A percentile compares a stretch with the other conserved stretches of the same genome.
phyloP scores from a whole-genome alignment of 1,140 invertebrate genomes.

The Magallana ariakensis region DNA sequence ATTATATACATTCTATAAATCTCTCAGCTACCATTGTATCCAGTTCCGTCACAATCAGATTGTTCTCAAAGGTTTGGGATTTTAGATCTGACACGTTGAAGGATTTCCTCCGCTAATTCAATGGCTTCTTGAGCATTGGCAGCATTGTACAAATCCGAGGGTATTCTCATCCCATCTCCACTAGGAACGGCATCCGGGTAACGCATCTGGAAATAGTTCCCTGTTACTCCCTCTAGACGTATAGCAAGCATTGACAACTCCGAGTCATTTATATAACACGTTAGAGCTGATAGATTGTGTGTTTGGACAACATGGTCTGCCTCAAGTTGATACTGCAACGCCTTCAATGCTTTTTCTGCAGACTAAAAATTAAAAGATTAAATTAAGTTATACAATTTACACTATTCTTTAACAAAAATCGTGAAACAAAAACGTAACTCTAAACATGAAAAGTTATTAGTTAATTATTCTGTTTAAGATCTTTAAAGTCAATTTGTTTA shows the following conservation, averaged over 20 bases:
- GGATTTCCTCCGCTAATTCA: constrained; percentile 34
- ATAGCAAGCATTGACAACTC: constrained; percentile 5
- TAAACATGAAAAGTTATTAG: too few species aligned
- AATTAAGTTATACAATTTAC: too few species aligned
- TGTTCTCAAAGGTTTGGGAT: not conserved
- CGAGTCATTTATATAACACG: not conserved
- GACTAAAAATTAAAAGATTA: constrained; percentile 25
- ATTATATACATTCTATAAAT: too few species aligned
- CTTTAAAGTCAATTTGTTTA: too few species aligned
- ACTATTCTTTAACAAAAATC: too few species aligned
- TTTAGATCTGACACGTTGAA: constrained; percentile 23
- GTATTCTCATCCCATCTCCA: constrained; percentile 27
- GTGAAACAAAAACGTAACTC: too few species aligned
- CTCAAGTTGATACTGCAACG: constrained; percentile 48
- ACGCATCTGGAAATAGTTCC: constrained; percentile 49
- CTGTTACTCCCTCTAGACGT: constrained; percentile 22
- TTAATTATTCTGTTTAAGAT: too few species aligned
- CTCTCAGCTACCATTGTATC: too few species aligned
- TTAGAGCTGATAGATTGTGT: constrained; percentile 32
- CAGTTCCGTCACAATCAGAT: too few species aligned
- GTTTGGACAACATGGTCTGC: not conserved
- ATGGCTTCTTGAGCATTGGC: constrained; percentile 37
- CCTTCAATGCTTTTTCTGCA: constrained; percentile 58
- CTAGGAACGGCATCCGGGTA: constrained; percentile 54
- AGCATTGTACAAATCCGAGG: constrained; percentile 52